A percentile compares a stretch with the other conserved stretches of the same genome.
Conservation (phyloP, 1,140 invertebrate species). For the Condylostylus longicornis region DNA sequence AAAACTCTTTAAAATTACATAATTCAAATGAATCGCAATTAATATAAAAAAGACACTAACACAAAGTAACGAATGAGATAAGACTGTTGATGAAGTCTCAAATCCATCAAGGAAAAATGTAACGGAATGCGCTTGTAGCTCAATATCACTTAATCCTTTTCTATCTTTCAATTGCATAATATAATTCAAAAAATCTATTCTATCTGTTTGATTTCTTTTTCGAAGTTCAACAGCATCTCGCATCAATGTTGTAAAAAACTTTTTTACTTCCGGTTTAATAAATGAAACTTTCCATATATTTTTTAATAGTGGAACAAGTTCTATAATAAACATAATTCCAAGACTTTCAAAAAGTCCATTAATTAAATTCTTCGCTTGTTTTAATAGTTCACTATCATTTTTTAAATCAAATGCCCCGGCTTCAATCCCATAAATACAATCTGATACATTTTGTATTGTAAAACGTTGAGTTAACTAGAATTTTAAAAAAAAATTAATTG, state of each 20-base stretch:
- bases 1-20: too few species aligned
- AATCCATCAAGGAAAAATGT: constrained; percentile 41
- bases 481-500: too few species aligned
- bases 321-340: too few species aligned
- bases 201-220: constrained; percentile 12
- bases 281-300: too few species aligned
- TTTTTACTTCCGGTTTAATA: constrained; percentile 9
- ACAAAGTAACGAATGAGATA: constrained; percentile 14
- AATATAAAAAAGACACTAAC: too few species aligned
- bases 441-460: constrained; percentile 36
- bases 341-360: too few species aligned
- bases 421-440: constrained; percentile 35
- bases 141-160: constrained; percentile 35
- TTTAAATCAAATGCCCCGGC: too few species aligned
- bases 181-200: constrained; percentile 29
- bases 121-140: constrained; percentile 39
- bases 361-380: too few species aligned
- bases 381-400: too few species aligned
- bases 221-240: constrained; percentile 20
- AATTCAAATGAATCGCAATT: too few species aligned
- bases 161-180: constrained; percentile 27
- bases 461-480: constrained; percentile 28
- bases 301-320: too few species aligned
- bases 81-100: constrained; percentile 34
- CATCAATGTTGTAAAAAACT: constrained; percentile 22